phyloP scores from a whole-genome alignment of 2,797 vertebrate species.

The Paedocypris micromegethes region DNA sequence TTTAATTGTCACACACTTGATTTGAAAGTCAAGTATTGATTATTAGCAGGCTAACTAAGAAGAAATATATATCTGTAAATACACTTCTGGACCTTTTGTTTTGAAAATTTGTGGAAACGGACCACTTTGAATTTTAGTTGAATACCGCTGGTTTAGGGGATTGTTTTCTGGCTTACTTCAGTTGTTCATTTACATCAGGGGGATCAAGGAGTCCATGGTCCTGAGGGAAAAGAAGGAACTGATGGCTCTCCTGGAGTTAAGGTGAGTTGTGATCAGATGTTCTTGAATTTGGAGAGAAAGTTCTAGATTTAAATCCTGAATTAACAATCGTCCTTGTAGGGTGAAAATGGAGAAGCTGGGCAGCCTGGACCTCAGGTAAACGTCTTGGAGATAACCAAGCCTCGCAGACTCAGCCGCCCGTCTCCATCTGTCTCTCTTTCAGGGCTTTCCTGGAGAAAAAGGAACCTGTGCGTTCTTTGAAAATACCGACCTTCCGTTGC shows the following conservation, averaged over 20 bases:
- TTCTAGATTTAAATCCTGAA: background rate
- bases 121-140: too few species aligned
- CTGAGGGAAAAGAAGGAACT: slow-evolving; percentile 74
- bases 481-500: slow-evolving; percentile 82
- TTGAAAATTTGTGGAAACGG: too few species aligned
- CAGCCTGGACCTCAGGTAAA: slow-evolving; percentile 59
- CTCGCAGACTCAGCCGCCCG: background rate
- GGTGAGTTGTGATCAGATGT: slow-evolving; percentile 57
- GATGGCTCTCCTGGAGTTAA: slow-evolving; percentile 79
- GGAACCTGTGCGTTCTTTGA: slow-evolving; percentile 78
- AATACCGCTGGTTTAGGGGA: too few species aligned
- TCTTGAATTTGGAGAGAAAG: background rate
- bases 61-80: too few species aligned
- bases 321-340: slow-evolving; percentile 50
- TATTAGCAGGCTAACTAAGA: too few species aligned
- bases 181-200: slow-evolving; percentile 62
- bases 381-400: background rate
- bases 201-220: slow-evolving; percentile 68
- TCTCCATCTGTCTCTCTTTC: slow-evolving; percentile 11
- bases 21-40: too few species aligned
- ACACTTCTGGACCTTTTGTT: too few species aligned
- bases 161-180: too few species aligned
- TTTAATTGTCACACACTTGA: too few species aligned
- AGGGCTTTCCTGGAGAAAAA: slow-evolving; percentile 82
- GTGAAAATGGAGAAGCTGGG: slow-evolving; percentile 69